These are phyloP conservation scores for Pegoplata infirma DNA, from an alignment of 2,888 invertebrate genomes.

Conservation along the genomic window DNA sequence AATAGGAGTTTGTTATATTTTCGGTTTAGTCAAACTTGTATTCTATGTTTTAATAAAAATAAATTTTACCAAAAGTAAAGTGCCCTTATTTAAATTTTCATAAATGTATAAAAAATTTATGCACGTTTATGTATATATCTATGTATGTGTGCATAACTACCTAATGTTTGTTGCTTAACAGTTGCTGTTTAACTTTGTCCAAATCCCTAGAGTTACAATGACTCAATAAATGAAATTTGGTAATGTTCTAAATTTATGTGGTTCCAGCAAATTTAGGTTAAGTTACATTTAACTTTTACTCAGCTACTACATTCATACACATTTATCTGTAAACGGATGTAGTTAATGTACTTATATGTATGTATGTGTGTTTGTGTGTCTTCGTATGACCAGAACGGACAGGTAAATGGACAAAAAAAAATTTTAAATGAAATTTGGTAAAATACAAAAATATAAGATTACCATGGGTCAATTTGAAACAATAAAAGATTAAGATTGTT, in stretches of 20 bases:
- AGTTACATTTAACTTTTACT: constrained; percentile 45
- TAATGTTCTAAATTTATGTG: constrained; percentile 54
- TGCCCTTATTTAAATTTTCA: background rate
- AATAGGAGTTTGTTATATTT: too few species aligned
- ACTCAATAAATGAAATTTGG: constrained; percentile 53
- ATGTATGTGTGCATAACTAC: constrained; percentile 1
- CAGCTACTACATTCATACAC: too few species aligned
- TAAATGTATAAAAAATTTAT: background rate
- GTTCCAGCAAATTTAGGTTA: constrained; percentile 47
- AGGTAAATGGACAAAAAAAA: background rate
- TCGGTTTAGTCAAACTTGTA: too few species aligned
- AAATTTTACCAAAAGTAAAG: background rate
- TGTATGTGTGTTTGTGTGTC: background rate
- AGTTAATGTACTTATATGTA: background rate
- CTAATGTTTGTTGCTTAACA: constrained; percentile 24
- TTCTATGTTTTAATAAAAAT: too few species aligned
- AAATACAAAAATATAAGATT: constrained; percentile 44
- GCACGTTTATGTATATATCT: too few species aligned
- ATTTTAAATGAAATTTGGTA: background rate
- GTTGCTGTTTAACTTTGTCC: constrained; percentile 21
- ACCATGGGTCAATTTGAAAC: constrained; percentile 46
- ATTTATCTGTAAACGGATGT: background rate
- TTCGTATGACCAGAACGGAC: background rate
- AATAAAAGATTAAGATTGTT: constrained; percentile 46
- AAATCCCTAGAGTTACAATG: constrained; percentile 44